Evolutionary conservation across 2,797 vertebrate species (phyloP), one percentile per base, ranked within the genome.

Genomic region (Rhabdophis nuchalis): DNA sequence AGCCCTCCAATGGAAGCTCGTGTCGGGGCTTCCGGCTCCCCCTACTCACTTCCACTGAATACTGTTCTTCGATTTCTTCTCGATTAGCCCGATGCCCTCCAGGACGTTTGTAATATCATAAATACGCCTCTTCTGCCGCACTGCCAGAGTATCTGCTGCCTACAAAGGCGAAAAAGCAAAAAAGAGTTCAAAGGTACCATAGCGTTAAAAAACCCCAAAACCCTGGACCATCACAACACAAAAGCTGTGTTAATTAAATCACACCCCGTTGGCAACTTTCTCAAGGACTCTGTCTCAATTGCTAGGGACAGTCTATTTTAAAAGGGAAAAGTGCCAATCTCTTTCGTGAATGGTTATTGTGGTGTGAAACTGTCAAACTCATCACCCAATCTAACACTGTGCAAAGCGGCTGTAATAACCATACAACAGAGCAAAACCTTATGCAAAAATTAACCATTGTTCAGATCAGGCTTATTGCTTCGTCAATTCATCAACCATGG

Each of bases 21-120:
- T n/a, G 54, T n/a, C 46, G 53, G 9, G 13, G 29, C 11, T 29
- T 46, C 13, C 4, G 9, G 10, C 7, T 32, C 2, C 53, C 27
- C n/a, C 46, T 87, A 98, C 99, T 98, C 97, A 99, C 99, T 99
- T 99, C 99, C 99, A 99, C 92, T 99, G 99, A 96, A 99, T 99
- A 94, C 99, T 99, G 98, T 99, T 99, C 96, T 99, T 99, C 89
- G 99, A 99, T 94, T 99, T 99, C 97, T 99, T 99, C 97, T 99
- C 99, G 0, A 99, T 99, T 91, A 99, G 95, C 14, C 99, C 99
- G 0, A 99, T 99, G 93, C 99, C 99, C 96, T 99, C 99, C 96
- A 99, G 97, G 86, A 99, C 99, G 60, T 99, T 99, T 0, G 99
- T 99, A 97, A 99, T 99, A 95, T 99, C 99, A 0, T 99, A 99